These are phyloP conservation scores for Ciona savignyi DNA, from an alignment of 23 tunicate genomes.

Conservation along the genomic window DNA sequence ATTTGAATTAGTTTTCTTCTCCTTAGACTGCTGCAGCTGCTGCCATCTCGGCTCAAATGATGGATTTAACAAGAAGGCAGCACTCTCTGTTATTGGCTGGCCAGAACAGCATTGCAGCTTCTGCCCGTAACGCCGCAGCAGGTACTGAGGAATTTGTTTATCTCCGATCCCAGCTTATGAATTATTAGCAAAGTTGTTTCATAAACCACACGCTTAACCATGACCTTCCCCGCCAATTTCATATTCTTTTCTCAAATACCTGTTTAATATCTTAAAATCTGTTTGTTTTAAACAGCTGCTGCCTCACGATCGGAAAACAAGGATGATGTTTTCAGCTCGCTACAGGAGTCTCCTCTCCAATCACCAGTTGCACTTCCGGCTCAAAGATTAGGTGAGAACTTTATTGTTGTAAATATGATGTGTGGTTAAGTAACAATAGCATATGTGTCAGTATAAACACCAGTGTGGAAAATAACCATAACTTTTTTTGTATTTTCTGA, in stretches of 20 bases:
- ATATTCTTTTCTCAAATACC: too few species aligned
- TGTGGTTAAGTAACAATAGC: too few species aligned
- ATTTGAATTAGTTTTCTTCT: not conserved
- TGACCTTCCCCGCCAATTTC: too few species aligned
- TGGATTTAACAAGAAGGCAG: slow-evolving; percentile 35
- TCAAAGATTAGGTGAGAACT: slow-evolving; percentile 43
- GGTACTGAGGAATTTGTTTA: too few species aligned
- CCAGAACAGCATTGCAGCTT: not conserved
- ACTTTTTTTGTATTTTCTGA: too few species aligned
- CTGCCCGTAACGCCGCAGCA: not conserved
- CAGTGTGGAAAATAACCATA: too few species aligned
- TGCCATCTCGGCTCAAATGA: slow-evolving; percentile 69
- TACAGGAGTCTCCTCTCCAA: slow-evolving; percentile 75
- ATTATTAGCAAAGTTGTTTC: too few species aligned
- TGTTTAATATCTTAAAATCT: too few species aligned
- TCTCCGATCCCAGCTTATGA: too few species aligned
- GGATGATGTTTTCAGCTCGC: slow-evolving; percentile 50
- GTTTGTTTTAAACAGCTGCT: slow-evolving; percentile 1
- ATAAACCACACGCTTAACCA: too few species aligned
- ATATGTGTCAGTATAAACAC: too few species aligned
- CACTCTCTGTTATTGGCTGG: slow-evolving; percentile 22
- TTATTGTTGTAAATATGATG: too few species aligned
- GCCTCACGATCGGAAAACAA: slow-evolving; percentile 25
- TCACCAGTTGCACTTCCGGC: slow-evolving; percentile 46
- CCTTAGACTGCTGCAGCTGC: slow-evolving; percentile 32